Evolutionary conservation across 2,888 invertebrate genomes (phyloP).

Genomic region (Molorchus minor): DNA sequence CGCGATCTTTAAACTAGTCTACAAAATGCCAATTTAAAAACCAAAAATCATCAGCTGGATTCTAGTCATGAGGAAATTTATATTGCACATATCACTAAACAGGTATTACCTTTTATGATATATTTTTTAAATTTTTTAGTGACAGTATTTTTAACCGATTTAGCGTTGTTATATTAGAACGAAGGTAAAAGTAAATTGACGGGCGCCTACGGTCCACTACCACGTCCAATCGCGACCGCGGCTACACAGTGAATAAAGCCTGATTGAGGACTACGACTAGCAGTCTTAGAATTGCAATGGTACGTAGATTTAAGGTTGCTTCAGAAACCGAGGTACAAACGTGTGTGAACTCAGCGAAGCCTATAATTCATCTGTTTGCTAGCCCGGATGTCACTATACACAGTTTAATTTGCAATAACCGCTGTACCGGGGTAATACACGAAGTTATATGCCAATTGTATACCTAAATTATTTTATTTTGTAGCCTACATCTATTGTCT

Average conservation of each 20-base stretch:
- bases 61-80: too few species aligned
- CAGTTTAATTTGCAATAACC: constrained; percentile 10
- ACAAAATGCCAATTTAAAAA: too few species aligned
- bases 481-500: too few species aligned
- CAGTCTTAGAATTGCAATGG: constrained; percentile 15
- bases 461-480: too few species aligned
- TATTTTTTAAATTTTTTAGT: too few species aligned
- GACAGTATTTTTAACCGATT: constrained; percentile 23
- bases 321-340: constrained; percentile 2
- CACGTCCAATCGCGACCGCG: constrained; percentile 52
- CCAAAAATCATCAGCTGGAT: too few species aligned
- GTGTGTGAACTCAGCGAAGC: constrained; percentile 15
- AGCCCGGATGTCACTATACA: constrained; percentile 13
- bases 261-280: constrained; percentile 7
- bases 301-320: constrained; percentile 13
- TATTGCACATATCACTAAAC: too few species aligned
- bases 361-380: constrained; percentile 14
- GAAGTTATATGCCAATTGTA: neutral
- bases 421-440: neutral
- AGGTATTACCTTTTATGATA: too few species aligned
- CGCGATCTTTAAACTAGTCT: neutral
- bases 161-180: constrained; percentile 33
- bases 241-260: constrained; percentile 49
- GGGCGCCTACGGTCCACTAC: constrained; percentile 45
- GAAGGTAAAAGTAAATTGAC: constrained; percentile 56